These are phyloP conservation scores for Crioceris asparagi DNA, from an alignment of 2,888 invertebrate genomes.

Conservation along the genomic window DNA sequence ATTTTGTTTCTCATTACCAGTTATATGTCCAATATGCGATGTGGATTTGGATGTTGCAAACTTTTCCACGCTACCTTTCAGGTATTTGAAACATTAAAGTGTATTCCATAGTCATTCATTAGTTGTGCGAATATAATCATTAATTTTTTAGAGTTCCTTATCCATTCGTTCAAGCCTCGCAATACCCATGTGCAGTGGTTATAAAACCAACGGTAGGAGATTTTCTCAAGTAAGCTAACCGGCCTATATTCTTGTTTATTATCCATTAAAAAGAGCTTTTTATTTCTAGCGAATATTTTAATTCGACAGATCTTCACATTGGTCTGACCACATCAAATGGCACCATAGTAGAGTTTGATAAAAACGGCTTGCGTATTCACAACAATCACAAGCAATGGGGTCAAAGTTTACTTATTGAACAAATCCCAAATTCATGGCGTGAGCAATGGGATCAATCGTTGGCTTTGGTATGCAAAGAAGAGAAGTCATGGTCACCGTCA, in stretches of 20 bases:
- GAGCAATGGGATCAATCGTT: conserved; percentile 61
- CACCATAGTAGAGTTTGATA: conserved; percentile 75
- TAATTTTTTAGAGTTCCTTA: conserved; percentile 57
- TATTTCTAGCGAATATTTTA: conserved; percentile 63
- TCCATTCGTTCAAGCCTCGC: conserved; percentile 73
- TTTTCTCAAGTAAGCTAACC: conserved; percentile 70
- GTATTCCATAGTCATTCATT: too few species aligned
- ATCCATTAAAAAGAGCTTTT: conserved; percentile 1
- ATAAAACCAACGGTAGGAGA: conserved; percentile 81
- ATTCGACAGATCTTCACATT: conserved; percentile 79
- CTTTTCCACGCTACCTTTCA: conserved; percentile 63
- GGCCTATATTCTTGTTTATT: conserved; percentile 6
- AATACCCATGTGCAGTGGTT: conserved; percentile 70
- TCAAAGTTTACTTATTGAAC: conserved; percentile 59
- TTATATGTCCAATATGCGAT: conserved; percentile 68
- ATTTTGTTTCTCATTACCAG: conserved; percentile 71
- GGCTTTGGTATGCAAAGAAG: conserved; percentile 47
- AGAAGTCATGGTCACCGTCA: conserved; percentile 53
- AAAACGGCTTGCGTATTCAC: conserved; percentile 56
- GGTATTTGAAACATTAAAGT: too few species aligned
- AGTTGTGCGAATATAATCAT: conserved; percentile 5
- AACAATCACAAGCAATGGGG: conserved; percentile 48
- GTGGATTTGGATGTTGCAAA: conserved; percentile 45
- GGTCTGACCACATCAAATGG: conserved; percentile 77
- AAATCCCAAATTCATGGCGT: conserved; percentile 49